Base-by-base conservation (phyloP, 2,113 vertebrate genomes). In the Puntigrus tetrazona region DNA sequence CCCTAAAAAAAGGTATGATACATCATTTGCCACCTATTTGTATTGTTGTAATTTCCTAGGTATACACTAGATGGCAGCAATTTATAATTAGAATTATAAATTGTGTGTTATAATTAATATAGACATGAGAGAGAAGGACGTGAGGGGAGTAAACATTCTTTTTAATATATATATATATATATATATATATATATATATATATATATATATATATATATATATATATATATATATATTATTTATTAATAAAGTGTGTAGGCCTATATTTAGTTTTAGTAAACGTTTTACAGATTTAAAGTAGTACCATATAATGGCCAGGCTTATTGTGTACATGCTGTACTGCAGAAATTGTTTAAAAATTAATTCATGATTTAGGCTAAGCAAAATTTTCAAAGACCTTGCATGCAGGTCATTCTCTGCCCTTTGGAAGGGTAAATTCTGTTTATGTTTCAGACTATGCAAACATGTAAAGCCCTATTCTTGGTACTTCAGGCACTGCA, bases 61-160 rank as follows among this genome's bases (percentile, higher is more conserved):
- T 45, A 13, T 27, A 74, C 70, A 74, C 70, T 74, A 74, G 70
- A 74, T 74, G 70, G 70, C 70, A 74, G 41, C 70, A 16, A 27
- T 74, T 25, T 45, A 47, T 13, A 47, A 5, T 29, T 45, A 73
- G n/a, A n/a, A n/a, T n/a, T n/a, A n/a, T n/a, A n/a, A n/a, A n/a
- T n/a, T 73, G 3, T 20, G 31, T 36, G 20, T 67, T 34, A 67
- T 34, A 67, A 18, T 7, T 69, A 59, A 22, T 25, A 25, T 1
- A 34, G 63, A 8, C 7, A 31, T 11, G 14, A 67, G 31, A 34
- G 7, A 8, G 25, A 63, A 63, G 2, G 7, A 9, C 7, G 3
- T 67, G 29, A 34, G 29, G 29, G 7, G 14, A 34, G 29, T 34
- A 34, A 10, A n/a, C n/a, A n/a, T n/a, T n/a, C n/a, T n/a, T n/a